A percentile compares a stretch with the other conserved stretches of the same genome.
phyloP scores from a whole-genome alignment of 2,888 invertebrate species.

The Spatulosminthurus flaviceps region DNA sequence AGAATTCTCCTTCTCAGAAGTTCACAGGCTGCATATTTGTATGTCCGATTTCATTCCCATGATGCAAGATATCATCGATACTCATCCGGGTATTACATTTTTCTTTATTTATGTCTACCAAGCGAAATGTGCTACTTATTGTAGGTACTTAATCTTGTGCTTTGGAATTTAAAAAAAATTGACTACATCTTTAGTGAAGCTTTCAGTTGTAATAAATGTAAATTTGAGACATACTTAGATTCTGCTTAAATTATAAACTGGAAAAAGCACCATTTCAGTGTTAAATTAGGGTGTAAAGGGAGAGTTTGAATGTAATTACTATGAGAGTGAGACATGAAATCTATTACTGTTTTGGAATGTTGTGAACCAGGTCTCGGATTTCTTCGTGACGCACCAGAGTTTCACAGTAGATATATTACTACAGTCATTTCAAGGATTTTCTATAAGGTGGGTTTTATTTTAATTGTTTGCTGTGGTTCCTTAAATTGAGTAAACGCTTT shows the following conservation, averaged over 20 bases:
- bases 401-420: slow-evolving; percentile 98
- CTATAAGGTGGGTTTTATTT: slow-evolving; percentile 61
- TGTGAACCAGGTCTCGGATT: slow-evolving; percentile 75
- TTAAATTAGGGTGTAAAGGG: too few relatives aligned
- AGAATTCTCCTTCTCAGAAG: slow-evolving; percentile 39
- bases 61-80: slow-evolving; percentile 97
- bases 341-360: not conserved
- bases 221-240: too few relatives aligned
- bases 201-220: too few relatives aligned
- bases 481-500: too few relatives aligned
- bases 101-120: slow-evolving; percentile 7
- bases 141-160: too few relatives aligned
- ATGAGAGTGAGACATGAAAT: not conserved
- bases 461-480: too few relatives aligned
- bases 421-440: slow-evolving; percentile 74
- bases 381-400: slow-evolving; percentile 96
- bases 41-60: slow-evolving; percentile 87
- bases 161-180: too few relatives aligned
- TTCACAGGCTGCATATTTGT: slow-evolving; percentile 64
- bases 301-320: too few relatives aligned
- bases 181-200: too few relatives aligned
- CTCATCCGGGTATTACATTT: slow-evolving; percentile 85
- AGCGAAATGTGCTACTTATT: too few relatives aligned
- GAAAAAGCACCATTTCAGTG: too few relatives aligned
- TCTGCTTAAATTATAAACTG: too few relatives aligned